phyloP scores from a whole-genome alignment of 2,888 invertebrate genomes.

The Agrypnus murinus region DNA sequence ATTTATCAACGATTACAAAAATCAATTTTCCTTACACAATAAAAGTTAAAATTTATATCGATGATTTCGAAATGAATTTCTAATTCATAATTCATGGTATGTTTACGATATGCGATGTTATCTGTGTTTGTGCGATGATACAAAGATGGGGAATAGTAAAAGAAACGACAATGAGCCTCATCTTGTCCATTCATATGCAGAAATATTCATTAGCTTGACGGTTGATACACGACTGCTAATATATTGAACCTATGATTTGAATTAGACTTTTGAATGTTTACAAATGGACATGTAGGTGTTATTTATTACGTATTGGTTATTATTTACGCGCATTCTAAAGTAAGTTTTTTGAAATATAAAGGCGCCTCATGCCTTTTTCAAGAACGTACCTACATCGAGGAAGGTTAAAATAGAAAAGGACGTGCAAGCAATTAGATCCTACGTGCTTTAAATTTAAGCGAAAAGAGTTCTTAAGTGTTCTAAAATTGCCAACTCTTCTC shows the following conservation, averaged over 20 bases:
- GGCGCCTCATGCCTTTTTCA: constrained; percentile 10
- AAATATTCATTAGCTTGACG: constrained; percentile 53
- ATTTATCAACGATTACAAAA: constrained; percentile 4
- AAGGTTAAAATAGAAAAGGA: constrained; percentile 11
- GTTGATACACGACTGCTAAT: constrained; percentile 50
- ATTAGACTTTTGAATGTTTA: constrained; percentile 44
- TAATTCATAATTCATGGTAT: constrained; percentile 34
- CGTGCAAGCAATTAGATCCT: constrained; percentile 34
- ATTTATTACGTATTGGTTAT: constrained; percentile 38
- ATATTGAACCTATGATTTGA: constrained; percentile 46
- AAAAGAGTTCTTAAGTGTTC: constrained; percentile 13
- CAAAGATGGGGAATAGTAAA: constrained; percentile 33
- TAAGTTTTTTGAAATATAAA: background rate
- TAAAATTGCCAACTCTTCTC: constrained; percentile 28
- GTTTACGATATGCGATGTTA: constrained; percentile 37
- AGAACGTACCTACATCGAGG: background rate
- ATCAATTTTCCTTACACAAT: constrained; percentile 22
- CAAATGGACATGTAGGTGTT: constrained; percentile 40
- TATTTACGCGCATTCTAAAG: constrained; percentile 30
- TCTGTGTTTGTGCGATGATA: constrained; percentile 38
- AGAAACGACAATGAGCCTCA: constrained; percentile 40
- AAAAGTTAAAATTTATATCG: constrained; percentile 20
- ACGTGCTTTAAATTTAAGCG: constrained; percentile 21
- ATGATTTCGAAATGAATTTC: constrained; percentile 29
- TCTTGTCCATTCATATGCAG: constrained; percentile 53